Base-by-base conservation (phyloP, 2,888 invertebrate genomes). In the Oxyscelio sp. region DNA sequence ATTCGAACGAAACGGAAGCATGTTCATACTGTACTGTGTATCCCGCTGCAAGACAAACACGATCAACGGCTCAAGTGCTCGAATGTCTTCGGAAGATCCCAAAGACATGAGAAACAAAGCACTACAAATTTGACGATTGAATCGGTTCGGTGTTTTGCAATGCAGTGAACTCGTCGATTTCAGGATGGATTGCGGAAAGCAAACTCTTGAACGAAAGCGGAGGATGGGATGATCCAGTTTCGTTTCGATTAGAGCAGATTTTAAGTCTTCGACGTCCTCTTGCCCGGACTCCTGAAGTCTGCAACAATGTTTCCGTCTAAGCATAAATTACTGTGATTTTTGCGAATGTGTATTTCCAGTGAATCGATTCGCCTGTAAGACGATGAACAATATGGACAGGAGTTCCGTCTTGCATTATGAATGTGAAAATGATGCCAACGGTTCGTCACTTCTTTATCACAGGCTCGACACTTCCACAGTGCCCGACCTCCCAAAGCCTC, bases 331-430 rank as follows among this genome's bases (percentile, higher is more conserved):
- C 88, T 88, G 94, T 97, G 89, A 94, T 97, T 97, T 92, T 96
- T 95, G 88, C 97, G 96, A 94, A 97, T 95, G 94, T 98, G 98
- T 68, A 97, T 96, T 93, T 97, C 96, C 93, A 98, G 95, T 63
- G 98, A 97, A 95, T 98, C 98, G 94, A 97, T 97, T 94, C 98
- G 96, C 95, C 97, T 97, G 95, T 98, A 98, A 84, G 97, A 97
- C 91, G 97, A 97, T 87, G 97, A 97, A 95, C 98, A 98, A 95
- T 97, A 97, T 85, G 97, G 97, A 95, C 98, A 98, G n/a, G n/a
- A n/a, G n/a, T n/a, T n/a, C n/a, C n/a, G n/a, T n/a, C n/a, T n/a
- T n/a, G n/a, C n/a, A n/a, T n/a, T n/a, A n/a, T n/a, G n/a, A n/a
- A n/a, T n/a, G n/a, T n/a, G n/a, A n/a, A n/a, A n/a, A n/a, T n/a